Evolutionary conservation across 1,140 invertebrate species (phyloP), one percentile per base, ranked within the genome.

Genomic region (Bacillus rossius): DNA sequence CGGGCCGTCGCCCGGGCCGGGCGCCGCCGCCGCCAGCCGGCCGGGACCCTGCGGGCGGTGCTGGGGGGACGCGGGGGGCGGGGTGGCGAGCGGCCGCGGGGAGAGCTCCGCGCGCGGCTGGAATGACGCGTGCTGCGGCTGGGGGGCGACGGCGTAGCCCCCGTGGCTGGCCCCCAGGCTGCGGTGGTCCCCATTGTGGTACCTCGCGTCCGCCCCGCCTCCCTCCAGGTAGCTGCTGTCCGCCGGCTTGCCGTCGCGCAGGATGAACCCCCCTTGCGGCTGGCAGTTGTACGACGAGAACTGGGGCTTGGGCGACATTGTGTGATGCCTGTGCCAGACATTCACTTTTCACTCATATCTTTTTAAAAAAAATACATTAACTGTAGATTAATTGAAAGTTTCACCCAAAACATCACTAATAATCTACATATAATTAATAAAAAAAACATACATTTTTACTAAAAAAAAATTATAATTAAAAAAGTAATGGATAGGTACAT

Each of bases 41-140:
- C 74, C 76, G 73, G 76, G 75, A 67, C 75, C 72, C 71, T 77
- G 73, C 67, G 8, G 7, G 34, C 50, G 45, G 20, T 61, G 61
- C 41, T 55, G 42, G 42, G 50, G 59, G n/a, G 57, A 56, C 5
- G 53, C 55, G 40, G 34, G 8, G 19, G 53, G 53, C 17, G 53
- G 53, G 2, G 53, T 52, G 48, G 29, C 53, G 19, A 20, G 42
- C n/a, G 25, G 7, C 22, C n/a, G 34, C 5, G 29, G 29, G 5
- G 29, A 34, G 29, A 7, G 29, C 5, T 34, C 55, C 16, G 26
- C 20, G 17, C 54, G 57, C 1, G 54, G 49, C 50, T 59, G 57
- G 41, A 59, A 59, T 17, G 55, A 50, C 25, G 29, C 10, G n/a
- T 57, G 43, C 26, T 55, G 53, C 25, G 41, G 48, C 20, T 29